phyloP scores from a whole-genome alignment of 1,140 invertebrate species.

The Lethocerus indicus region DNA sequence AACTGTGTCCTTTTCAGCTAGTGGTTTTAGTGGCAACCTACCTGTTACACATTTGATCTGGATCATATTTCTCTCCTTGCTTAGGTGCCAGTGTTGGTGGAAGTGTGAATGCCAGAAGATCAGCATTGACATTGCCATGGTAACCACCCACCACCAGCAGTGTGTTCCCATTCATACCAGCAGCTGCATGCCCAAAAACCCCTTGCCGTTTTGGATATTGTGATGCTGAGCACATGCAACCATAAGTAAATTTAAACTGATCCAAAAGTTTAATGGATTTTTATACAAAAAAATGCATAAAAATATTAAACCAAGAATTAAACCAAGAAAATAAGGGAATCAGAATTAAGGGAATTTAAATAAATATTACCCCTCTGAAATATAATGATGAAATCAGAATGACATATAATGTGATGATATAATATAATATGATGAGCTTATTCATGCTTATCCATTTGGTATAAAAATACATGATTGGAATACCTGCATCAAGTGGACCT shows the following conservation, averaged over 20 bases:
- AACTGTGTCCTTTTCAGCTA: no score
- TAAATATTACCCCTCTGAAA: no score
- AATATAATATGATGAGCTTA: neutral
- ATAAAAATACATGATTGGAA: neutral
- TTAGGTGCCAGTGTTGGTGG: conserved; percentile 55
- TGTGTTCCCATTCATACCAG: conserved; percentile 62
- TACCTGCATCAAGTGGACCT: conserved; percentile 34
- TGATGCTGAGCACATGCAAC: conserved; percentile 28
- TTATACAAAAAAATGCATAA: neutral
- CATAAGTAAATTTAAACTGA: neutral
- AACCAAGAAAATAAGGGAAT: neutral
- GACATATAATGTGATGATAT: neutral
- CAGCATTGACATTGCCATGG: conserved; percentile 77
- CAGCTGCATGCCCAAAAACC: conserved; percentile 72
- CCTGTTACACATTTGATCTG: conserved; percentile 44
- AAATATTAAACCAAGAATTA: neutral
- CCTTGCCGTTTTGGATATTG: conserved; percentile 68
- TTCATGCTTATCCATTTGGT: no score
- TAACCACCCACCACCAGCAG: conserved; percentile 78
- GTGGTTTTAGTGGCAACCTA: conserved; percentile 5
- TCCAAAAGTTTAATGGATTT: neutral
- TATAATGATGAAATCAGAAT: neutral
- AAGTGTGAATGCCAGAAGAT: conserved; percentile 55
- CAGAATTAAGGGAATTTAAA: no score
- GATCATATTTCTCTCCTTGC: conserved; percentile 36